Evolutionary conservation across 1,140 invertebrate species (phyloP), one percentile per base, ranked within the genome.

Genomic region (Conus ventricosus): DNA sequence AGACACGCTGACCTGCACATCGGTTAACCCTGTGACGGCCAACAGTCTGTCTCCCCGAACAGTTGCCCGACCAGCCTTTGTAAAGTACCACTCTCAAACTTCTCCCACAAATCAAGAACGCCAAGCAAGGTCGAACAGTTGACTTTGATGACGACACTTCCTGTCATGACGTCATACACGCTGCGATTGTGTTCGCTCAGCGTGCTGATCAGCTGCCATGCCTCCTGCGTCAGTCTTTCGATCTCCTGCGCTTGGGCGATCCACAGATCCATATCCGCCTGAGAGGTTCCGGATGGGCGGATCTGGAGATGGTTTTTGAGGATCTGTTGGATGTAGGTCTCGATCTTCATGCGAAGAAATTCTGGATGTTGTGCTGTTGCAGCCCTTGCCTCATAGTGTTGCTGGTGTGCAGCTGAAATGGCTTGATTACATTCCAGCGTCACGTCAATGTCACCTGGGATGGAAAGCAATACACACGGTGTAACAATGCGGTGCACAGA

Each of bases 171-270:
- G 53, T 90, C 87, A 11, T 88, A 88, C 17, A 91, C 88, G 8
- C 85, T 76, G 39, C 91, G 88, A n/a, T 88, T 88, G 81, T 90
- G 90, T 78, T 90, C 88, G 85, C 89, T 89, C 39, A 91, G 81
- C 3, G 84, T 71, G 63, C 87, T 85, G 4, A 91, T 89, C 27
- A 87, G 39, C 51, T 80, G 39, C 1, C 87, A 27, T 25, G 90
- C 87, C 17, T 90, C 84, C 25, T 89, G 82, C 0, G 89, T 88
- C 54, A 90, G 82, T 39, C 80, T 63, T 17, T 89, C 88, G 23
- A 67, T 84, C 25, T 88, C 60, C 27, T 84, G 13, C 4, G 27
- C 55, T 53, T 85, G 86, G 4, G 88, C 88, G n/a, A 86, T 87
- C 60, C 78, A 91, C 53, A 63, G 83, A 4, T 90, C 83, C 20